Base-by-base conservation (phyloP, 2,888 invertebrate species). In the Hemicrepidius hirtus region DNA sequence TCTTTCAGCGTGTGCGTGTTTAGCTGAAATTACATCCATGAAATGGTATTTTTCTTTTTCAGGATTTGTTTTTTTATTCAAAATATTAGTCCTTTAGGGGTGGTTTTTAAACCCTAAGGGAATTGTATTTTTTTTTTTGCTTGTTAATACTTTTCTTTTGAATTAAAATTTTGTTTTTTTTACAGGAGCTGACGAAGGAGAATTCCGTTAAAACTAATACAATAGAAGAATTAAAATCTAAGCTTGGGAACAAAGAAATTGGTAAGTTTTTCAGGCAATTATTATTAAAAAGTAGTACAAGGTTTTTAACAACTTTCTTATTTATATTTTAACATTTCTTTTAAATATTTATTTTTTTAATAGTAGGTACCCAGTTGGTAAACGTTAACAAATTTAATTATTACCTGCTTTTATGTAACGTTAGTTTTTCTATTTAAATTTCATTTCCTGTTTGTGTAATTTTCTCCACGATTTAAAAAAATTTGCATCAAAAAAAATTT, bases 151-250 rank as follows among this genome's bases (percentile, higher is more conserved):
- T 46, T 32, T 12, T 55, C 32, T 28, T 32, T 35, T 0, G 28
- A 57, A 9, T 57, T 32, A 10, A 13, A n/a, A 35, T 69, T 24
- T 28, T 21, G 13, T 35, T 18, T 63, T 70, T 53, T 32, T 80
- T 81, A 44, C 82, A 86, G 86, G 84, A 86, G 80, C 81, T 85
- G 83, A 85, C 84, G 76, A 83, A 83, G 77, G 83, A 83, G 62
- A 80, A 80, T 77, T 79, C 82, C 40, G 76, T 84, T 68, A 80
- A 76, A 72, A 81, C 79, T 55, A 82, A 77, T 71, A 84, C 85
- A 18, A 83, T 86, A 71, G 84, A 86, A 78, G 86, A 86, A 79
- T 77, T 85, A 59, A 85, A 85, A 81, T 80, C 80, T 35, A 85
- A 85, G 76, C 78, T 86, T 76, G 83, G 80, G 75, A 79, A 77